Base-by-base conservation (phyloP, 2,113 vertebrate species). In the Microcebus ravelobensis region DNA sequence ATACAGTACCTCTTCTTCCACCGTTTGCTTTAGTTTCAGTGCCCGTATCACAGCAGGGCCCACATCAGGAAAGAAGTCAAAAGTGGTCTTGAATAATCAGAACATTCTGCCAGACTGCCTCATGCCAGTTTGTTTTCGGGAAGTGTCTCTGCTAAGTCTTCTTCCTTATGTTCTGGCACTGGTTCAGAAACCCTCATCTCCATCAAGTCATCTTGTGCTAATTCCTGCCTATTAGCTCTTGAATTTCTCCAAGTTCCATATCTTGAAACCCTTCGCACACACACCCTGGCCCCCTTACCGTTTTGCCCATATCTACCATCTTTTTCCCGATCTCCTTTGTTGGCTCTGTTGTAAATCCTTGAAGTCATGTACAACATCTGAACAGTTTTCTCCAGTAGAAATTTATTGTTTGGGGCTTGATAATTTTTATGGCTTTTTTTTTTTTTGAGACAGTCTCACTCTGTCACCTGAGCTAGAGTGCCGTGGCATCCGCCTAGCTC, bases 241-340 rank as follows among this genome's bases (percentile, higher is more conserved):
- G 39, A 42, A 42, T 73, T 73, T 73, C 39, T 73, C 70, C 23
- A 42, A 27, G 23, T 23, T 73, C 21, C 39, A 6, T 39, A 73
- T 73, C 23, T 27, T 14, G 23, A 73, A 73, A 42, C 23, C 23
- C 39, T 73, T 42, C 23, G 2, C 12, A 2, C 11, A 5, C 21
- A 7, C 15, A 12, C 15, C 34, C 13, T 13, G 3, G 0, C 23
- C 10, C 23, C 68, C 13, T 29, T 6, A 31, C 12, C 29, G 14
- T 73, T 73, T 73, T 14, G 5, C 5, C 70, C 12, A 42, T 42
- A 13, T 23, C 70, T 39, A 15, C 12, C 25, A 14, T 27, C 6
- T 42, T 20, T 42, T 73, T 73, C 39, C 21, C 14, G 12, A 73
- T 73, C 42, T 73, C 70, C 39, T 42, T 73, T 39, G 27, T 1